Evolutionary conservation across 64 coral and sea anemone species (phyloP), one percentile per base, ranked within the genome.

Genomic region (Dendronephthya gigantea): DNA sequence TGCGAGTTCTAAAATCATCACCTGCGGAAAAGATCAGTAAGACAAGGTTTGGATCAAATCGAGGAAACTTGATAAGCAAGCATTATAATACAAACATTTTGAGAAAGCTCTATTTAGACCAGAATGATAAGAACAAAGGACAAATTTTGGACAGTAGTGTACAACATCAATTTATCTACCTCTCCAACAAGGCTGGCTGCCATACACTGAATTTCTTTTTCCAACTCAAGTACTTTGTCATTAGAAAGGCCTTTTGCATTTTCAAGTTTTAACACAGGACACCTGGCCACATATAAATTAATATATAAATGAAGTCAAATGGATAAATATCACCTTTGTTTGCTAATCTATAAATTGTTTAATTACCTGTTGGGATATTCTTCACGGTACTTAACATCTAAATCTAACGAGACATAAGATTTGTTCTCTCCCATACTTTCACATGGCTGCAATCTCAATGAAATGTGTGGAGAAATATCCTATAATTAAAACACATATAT

Each of bases 1-100:
- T 41, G 95, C 95, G 37, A 98, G 59, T 45, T 98, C 89, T 31
- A 93, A 72, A 30, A 92, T 85, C 95, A 98, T 98, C 40, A 98
- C 95, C 95, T 98, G 36, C 0, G 1, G 30, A 79, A 33, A 45
- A 6, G 41, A 45, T 45, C 41, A 45, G n/a, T n/a, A n/a, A n/a
- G n/a, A n/a, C n/a, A n/a, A n/a, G n/a, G n/a, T n/a, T n/a, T n/a
- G n/a, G n/a, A n/a, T n/a, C n/a, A n/a, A n/a, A n/a, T n/a, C n/a
- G n/a, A n/a, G n/a, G n/a, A n/a, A n/a, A n/a, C n/a, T n/a, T n/a
- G n/a, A n/a, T n/a, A n/a, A n/a, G n/a, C n/a, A n/a, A n/a, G n/a
- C n/a, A n/a, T n/a, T n/a, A n/a, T n/a, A n/a, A n/a, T n/a, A n/a
- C n/a, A n/a, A n/a, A n/a, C n/a, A n/a, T n/a, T n/a, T n/a, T n/a